phyloP scores from a whole-genome alignment of 2,888 invertebrate genomes.

The Diplazon laetatorius region DNA sequence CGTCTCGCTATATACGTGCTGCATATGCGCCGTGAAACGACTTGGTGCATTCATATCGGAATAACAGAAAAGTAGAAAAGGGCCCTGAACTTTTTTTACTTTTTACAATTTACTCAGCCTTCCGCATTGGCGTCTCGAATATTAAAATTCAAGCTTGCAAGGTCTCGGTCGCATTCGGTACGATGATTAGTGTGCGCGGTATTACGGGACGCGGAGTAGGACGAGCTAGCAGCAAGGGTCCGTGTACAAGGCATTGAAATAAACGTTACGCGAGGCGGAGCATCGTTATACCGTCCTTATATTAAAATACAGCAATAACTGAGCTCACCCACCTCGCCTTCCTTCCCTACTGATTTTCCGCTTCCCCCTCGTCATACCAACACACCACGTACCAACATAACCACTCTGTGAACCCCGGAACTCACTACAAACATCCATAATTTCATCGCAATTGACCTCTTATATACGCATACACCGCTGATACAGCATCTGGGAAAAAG shows the following conservation, averaged over 20 bases:
- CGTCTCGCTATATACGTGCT: neutral
- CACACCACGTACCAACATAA: conserved; percentile 32
- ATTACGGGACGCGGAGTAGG: conserved; percentile 48
- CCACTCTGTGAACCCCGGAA: conserved; percentile 32
- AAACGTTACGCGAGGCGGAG: conserved; percentile 72
- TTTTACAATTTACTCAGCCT: neutral
- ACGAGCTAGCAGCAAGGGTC: conserved; percentile 34
- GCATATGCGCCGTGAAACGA: neutral
- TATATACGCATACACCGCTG: conserved; percentile 19
- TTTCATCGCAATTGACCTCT: conserved; percentile 63
- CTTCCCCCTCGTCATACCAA: conserved; percentile 62
- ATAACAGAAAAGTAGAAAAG: conserved; percentile 1
- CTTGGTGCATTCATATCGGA: neutral
- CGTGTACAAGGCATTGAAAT: conserved; percentile 68
- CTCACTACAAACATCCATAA: conserved; percentile 53
- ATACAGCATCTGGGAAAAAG: conserved; percentile 14
- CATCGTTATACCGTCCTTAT: conserved; percentile 78
- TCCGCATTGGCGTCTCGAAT: conserved; percentile 46
- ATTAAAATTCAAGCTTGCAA: conserved; percentile 63
- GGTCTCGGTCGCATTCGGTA: conserved; percentile 43
- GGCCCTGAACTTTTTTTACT: neutral
- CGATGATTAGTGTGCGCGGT: conserved; percentile 36
- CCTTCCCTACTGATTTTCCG: conserved; percentile 62
- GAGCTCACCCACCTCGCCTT: conserved; percentile 68
- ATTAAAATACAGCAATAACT: conserved; percentile 79